Evolutionary conservation across 2,113 vertebrate genomes (phyloP), one percentile per base, ranked within the genome.

Genomic region (Atherinomorus stipes): DNA sequence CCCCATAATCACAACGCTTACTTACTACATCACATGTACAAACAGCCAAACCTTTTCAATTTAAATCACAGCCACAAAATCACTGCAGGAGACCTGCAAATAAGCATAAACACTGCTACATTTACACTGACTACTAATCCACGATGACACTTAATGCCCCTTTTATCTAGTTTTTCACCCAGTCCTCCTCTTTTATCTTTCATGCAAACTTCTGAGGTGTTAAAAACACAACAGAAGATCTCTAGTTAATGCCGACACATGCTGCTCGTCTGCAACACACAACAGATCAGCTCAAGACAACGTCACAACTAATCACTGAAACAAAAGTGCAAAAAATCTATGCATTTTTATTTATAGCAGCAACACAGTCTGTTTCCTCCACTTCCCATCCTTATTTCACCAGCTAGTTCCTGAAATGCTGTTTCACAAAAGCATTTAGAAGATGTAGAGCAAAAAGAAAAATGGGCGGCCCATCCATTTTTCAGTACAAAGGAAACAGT

Each of bases 111-210:
- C 59, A 49, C 72, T 40, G 66, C 38, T 52, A 49, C 53, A 42
- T 11, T 31, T 5, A 0, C 67, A 74, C 62, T 18, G 42, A 74
- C 13, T 64, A 40, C 56, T 63, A 4, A 57, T 76, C 67, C 54
- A 37, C 54, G 37, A 47, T 34, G 28, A 59, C 42, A 52, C 59
- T 60, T 63, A 53, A 50, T 13, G 12, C 4, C 6, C 28, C 51
- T 45, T 66, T 42, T 54, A 42, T 70, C 51, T 64, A 2, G 4
- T 49, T 77, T 86, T 59, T 76, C 87, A 73, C 83, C 72, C 65
- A 68, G 73, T 64, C 75, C 49, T 80, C 26, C 37, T 72, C 64
- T 52, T 62, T 74, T 59, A 78, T 64, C 75, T 49, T 49, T 64
- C 62, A 45, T 70, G 81, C 71, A 76, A 23, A 52, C 56, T 60